phyloP scores from a whole-genome alignment of 1,140 invertebrate species.

The Belonocnema kinseyi region DNA sequence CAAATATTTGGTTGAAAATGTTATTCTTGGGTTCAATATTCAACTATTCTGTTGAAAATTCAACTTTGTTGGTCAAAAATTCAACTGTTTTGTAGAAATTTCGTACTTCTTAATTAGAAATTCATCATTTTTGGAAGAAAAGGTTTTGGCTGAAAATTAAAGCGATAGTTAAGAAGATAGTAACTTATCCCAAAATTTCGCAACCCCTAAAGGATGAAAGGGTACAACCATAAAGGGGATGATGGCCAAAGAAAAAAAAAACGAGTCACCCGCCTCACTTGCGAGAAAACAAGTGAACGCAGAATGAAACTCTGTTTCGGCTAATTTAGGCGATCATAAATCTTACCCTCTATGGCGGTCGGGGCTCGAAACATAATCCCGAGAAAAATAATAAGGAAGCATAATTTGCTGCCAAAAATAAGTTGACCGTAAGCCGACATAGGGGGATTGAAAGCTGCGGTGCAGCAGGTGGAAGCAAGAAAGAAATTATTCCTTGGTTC shows the following conservation, averaged over 20 bases:
- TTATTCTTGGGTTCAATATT: too few relatives aligned
- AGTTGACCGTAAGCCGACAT: neutral
- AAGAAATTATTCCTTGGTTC: neutral
- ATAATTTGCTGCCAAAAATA: neutral
- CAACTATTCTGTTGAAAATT: too few relatives aligned
- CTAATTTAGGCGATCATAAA: constrained; percentile 18
- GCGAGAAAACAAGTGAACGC: constrained; percentile 19
- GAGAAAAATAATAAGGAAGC: neutral
- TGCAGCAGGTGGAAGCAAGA: neutral
- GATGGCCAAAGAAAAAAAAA: neutral
- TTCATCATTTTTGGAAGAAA: too few relatives aligned
- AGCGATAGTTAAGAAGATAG: neutral
- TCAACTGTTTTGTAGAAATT: too few relatives aligned
- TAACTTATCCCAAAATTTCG: neutral
- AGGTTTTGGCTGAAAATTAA: too few relatives aligned
- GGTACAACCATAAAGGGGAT: neutral
- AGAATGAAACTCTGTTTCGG: constrained; percentile 11
- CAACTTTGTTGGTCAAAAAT: too few relatives aligned
- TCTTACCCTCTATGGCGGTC: neutral
- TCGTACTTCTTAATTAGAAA: too few relatives aligned
- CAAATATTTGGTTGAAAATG: too few relatives aligned
- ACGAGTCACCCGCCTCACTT: neutral
- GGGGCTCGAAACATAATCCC: neutral
- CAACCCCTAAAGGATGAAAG: constrained; percentile 1
- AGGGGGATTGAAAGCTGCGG: neutral